Base-by-base conservation (phyloP, 2,888 invertebrate genomes). In the Hydroisotoma schaefferi region DNA sequence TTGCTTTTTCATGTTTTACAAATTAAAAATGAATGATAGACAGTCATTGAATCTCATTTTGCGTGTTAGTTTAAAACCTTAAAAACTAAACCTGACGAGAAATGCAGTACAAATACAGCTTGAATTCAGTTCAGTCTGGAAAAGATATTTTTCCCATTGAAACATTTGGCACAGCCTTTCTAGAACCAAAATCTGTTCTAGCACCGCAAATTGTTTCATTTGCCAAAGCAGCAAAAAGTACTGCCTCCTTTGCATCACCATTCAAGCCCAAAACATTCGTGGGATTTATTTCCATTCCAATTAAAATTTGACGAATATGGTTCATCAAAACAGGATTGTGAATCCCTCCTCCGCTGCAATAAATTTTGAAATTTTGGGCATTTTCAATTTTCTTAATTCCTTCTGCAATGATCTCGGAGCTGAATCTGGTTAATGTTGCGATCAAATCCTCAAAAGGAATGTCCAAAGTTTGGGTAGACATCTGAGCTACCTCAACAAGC, bases 161-260 rank as follows among this genome's bases (percentile, higher is more conserved):
- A n/a, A 64, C 49, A 55, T 54, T 59, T 10, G 57, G 57, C 15
- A 59, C 43, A 12, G 12, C 18, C 22, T 12, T 26, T 27, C 44
- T 6, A 23, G 28, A 38, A 22, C 52, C 49, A 29, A 57, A 56
- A 18, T 28, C 25, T 4, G 33, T 46, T 33, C 8, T 25, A 18
- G 25, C 27, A 38, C 64, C 59, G 46, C 47, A 51, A 15, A 67
- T 3, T 4, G 59, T 38, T 44, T 67, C 64, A 57, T 67, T 67
- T 18, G 67, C 67, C 8, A 67, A 27, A 15, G 56, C 55, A 10
- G 67, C 67, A 55, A 67, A 67, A 1, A 67, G 40, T 0, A 67
- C 56, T 15, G 67, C 67, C 46, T 67, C 67, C 33, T 67, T 67
- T 1, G 67, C 63, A 49, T 67, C 67, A 12, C 57, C 57, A n/a